Conservation (phyloP, 2,113 vertebrate species). For the Saguinus imperator region DNA sequence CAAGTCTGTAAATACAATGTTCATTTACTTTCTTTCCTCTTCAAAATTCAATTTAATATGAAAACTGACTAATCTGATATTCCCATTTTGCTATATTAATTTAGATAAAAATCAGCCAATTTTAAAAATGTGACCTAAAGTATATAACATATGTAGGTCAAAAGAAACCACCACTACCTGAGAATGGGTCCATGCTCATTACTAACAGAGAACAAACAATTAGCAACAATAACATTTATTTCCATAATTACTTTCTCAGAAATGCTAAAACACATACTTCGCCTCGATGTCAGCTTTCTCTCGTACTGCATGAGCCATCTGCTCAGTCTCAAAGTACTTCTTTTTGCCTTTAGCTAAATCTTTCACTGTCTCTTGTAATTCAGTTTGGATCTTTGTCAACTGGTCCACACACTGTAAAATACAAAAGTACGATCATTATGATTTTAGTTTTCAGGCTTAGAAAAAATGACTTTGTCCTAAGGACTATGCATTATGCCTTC, state of each 20-base stretch:
- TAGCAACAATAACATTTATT: conserved; percentile 60
- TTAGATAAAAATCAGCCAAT: conserved; percentile 15
- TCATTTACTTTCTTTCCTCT: conserved; percentile 40
- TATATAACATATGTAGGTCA: background rate
- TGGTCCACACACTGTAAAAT: conserved; percentile 94
- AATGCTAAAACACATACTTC: conserved; percentile 89
- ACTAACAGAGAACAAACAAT: conserved; percentile 53
- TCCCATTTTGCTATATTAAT: conserved; percentile 17
- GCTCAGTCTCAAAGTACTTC: conserved; percentile 98
- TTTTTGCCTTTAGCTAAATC: conserved; percentile 99
- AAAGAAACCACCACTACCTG: conserved; percentile 27
- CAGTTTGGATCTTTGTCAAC: conserved; percentile 95
- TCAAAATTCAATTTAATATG: conserved; percentile 35
- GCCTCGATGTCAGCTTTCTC: conserved; percentile 99
- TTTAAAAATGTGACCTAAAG: conserved; percentile 40
- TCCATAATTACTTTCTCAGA: conserved; percentile 65
- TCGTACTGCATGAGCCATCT: conserved; percentile 97
- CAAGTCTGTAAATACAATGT: conserved; percentile 16
- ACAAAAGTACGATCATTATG: conserved; percentile 61
- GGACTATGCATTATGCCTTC: background rate
- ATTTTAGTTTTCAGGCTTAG: conserved; percentile 53
- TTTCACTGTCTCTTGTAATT: conserved; percentile 98
- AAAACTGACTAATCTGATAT: conserved; percentile 28
- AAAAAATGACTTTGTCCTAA: background rate
- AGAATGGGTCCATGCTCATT: background rate